These are phyloP conservation scores for Phengaris arion DNA, from an alignment of 2,888 invertebrate genomes.

Conservation along the genomic window DNA sequence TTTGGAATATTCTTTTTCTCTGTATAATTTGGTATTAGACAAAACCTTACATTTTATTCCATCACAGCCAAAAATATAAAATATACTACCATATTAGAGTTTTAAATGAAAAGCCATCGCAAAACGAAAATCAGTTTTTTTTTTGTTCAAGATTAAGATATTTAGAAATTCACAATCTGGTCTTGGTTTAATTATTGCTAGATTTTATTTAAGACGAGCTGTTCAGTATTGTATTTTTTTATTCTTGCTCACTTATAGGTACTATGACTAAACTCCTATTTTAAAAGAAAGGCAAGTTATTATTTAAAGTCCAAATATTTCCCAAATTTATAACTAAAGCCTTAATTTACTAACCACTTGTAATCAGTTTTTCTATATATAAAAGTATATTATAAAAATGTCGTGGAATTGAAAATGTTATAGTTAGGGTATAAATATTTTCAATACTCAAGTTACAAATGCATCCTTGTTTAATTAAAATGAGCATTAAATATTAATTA, in stretches of 20 bases:
- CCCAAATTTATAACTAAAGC: not conserved
- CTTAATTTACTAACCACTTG: not conserved
- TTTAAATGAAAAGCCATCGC: not conserved
- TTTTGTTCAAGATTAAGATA: not conserved
- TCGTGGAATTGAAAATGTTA: conserved; percentile 22
- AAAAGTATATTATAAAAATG: conserved; percentile 2
- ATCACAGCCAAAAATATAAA: not conserved
- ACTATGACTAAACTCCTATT: not conserved
- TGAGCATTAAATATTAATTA: not conserved
- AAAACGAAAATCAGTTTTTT: not conserved
- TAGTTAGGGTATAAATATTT: conserved; percentile 4
- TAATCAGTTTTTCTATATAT: not conserved
- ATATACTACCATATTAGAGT: not conserved
- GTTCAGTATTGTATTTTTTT: not conserved
- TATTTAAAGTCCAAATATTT: not conserved
- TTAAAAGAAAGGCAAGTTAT: not conserved
- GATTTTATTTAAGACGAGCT: not conserved
- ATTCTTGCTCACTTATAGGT: not conserved
- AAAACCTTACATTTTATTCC: not conserved
- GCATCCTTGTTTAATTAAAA: not conserved
- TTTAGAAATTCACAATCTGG: not conserved
- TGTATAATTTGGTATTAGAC: not conserved
- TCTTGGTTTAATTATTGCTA: not conserved
- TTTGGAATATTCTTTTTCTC: not conserved
- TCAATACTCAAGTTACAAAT: not conserved